Evolutionary conservation across 2,113 vertebrate species (phyloP).

Genomic region (Myotis yumanensis): DNA sequence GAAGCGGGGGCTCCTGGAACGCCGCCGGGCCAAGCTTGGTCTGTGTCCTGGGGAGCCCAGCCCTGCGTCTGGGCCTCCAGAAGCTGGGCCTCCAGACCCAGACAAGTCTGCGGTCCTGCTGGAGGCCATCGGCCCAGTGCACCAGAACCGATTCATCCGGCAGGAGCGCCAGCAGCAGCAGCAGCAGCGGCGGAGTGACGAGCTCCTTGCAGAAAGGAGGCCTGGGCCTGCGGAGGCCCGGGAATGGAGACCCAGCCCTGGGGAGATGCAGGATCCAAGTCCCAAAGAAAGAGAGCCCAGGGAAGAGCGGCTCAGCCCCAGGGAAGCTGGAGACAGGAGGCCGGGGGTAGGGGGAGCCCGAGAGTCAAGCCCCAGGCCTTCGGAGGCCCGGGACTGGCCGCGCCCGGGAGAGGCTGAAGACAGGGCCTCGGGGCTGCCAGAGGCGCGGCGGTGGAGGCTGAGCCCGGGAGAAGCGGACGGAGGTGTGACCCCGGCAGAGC

Average conservation of each 20-base stretch:
- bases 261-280: constrained; percentile 52
- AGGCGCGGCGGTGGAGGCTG: constrained; percentile 66
- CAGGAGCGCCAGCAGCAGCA: constrained; percentile 81
- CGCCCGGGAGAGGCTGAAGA: constrained; percentile 60
- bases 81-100: constrained; percentile 67
- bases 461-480: constrained; percentile 58
- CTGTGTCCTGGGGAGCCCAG: constrained; percentile 74
- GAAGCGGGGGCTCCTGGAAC: constrained; percentile 91
- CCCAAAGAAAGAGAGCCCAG: constrained; percentile 71
- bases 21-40: constrained; percentile 88
- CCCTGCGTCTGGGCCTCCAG: constrained; percentile 35
- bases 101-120: constrained; percentile 79
- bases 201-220: constrained; percentile 63
- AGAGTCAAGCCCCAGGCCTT: constrained; percentile 50
- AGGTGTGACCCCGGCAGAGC: constrained; percentile 36
- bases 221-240: constrained; percentile 67
- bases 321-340: constrained; percentile 74
- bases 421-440: constrained; percentile 72
- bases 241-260: constrained; percentile 55
- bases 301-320: constrained; percentile 71
- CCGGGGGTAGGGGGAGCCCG: constrained; percentile 29
- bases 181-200: constrained; percentile 73
- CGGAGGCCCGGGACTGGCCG: constrained; percentile 61
- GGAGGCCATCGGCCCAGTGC: constrained; percentile 88
- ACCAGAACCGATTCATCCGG: constrained; percentile 89